Conservation (phyloP, 2,888 invertebrate species). For the Agrilus cyanescens region DNA sequence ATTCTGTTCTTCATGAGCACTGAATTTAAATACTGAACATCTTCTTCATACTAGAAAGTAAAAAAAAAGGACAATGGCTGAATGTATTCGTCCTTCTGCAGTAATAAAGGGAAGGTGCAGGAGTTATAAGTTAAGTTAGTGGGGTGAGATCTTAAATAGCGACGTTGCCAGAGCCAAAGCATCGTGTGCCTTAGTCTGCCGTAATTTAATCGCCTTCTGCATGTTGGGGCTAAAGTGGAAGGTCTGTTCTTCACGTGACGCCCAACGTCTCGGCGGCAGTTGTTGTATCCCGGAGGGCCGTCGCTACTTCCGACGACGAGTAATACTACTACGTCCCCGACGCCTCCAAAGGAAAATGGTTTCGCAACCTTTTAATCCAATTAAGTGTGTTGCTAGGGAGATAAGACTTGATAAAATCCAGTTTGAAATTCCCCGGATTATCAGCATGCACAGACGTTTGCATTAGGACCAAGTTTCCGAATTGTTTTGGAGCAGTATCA, state of each 20-base stretch:
- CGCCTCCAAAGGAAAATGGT: constrained; percentile 15
- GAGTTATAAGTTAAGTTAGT: no score
- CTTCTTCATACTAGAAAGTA: no score
- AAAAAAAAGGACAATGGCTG: no score
- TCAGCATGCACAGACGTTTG: constrained; percentile 14
- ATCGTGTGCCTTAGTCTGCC: neutral
- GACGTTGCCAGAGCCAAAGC: no score
- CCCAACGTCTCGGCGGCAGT: constrained; percentile 13
- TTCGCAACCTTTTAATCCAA: constrained; percentile 24
- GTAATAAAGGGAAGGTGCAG: no score
- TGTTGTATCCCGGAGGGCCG: constrained; percentile 13
- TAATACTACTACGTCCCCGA: no score
- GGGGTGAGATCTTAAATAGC: no score
- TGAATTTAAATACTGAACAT: no score
- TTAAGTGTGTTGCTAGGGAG: constrained; percentile 20
- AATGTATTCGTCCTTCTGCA: no score
- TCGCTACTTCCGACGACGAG: neutral
- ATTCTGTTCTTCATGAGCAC: no score
- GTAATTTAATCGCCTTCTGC: neutral
- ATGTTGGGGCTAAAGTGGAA: neutral
- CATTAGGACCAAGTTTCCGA: constrained; percentile 11
- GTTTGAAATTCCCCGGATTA: constrained; percentile 16
- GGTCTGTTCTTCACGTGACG: constrained; percentile 12
- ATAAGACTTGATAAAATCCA: constrained; percentile 17
- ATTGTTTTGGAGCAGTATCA: constrained; percentile 11